These are phyloP conservation scores for Drosophila fuyamai DNA, from an alignment of 1,140 invertebrate species.

Conservation along the genomic window DNA sequence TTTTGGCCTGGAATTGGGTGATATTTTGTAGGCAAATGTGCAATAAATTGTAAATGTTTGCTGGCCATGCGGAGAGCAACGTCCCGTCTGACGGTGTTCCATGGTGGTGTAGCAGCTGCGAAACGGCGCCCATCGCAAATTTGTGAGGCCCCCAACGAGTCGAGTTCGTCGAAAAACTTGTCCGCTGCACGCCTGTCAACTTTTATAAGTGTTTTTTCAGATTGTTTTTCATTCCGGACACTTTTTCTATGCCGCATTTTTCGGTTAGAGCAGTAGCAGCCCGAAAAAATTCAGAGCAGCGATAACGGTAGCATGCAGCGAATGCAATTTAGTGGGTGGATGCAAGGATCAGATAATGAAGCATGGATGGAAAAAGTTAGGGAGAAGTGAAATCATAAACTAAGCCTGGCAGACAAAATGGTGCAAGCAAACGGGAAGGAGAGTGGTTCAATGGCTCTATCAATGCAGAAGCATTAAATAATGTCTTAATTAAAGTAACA, in stretches of 20 bases:
- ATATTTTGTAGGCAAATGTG: slow-evolving; percentile 83
- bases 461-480: background rate
- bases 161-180: slow-evolving; percentile 67
- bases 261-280: slow-evolving; percentile 11
- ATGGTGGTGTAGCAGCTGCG: slow-evolving; percentile 34
- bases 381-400: background rate
- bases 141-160: slow-evolving; percentile 54
- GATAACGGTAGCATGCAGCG: slow-evolving; percentile 60
- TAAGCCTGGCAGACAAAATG: background rate
- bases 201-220: slow-evolving; percentile 79
- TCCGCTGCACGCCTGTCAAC: slow-evolving; percentile 79
- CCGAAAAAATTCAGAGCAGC: slow-evolving; percentile 47
- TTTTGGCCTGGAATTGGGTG: slow-evolving; percentile 68
- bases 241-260: slow-evolving; percentile 44
- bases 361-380: background rate
- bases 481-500: too few relatives aligned
- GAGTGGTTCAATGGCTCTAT: background rate
- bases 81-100: background rate
- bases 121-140: slow-evolving; percentile 48
- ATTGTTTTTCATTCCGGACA: slow-evolving; percentile 61
- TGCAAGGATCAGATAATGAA: slow-evolving; percentile 5
- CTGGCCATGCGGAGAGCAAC: slow-evolving; percentile 16
- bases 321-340: slow-evolving; percentile 68
- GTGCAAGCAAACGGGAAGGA: background rate
- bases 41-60: slow-evolving; percentile 83